Percentiles rank a stretch among this genome's conserved stretches.
phyloP scores from a whole-genome alignment of 2,797 vertebrate species.

The Xenops minutus region DNA sequence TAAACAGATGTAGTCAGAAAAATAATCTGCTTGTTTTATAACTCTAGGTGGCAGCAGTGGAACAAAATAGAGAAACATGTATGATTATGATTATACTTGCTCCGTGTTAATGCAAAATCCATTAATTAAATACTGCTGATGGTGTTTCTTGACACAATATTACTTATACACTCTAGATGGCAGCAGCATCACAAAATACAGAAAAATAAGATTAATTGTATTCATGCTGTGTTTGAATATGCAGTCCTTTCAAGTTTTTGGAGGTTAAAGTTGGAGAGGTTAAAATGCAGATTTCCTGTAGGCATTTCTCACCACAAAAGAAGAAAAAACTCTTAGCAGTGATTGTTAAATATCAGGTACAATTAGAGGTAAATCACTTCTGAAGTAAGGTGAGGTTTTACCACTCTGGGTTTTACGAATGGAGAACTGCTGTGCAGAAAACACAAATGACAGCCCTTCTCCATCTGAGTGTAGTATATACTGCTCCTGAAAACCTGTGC shows the following conservation, averaged over 20 bases:
- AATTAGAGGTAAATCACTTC: neutral
- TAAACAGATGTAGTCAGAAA: neutral
- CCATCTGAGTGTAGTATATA: neutral
- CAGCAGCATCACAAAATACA: conserved; percentile 77
- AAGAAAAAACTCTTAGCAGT: neutral
- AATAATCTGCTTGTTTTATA: neutral
- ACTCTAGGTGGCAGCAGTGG: conserved; percentile 60
- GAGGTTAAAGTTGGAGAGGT: neutral
- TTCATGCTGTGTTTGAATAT: neutral
- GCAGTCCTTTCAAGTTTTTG: neutral
- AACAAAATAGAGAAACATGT: conserved; percentile 21
- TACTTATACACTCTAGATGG: conserved; percentile 76
- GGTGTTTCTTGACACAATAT: neutral
- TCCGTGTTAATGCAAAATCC: neutral
- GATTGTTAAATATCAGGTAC: neutral
- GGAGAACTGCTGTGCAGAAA: neutral
- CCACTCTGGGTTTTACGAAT: neutral
- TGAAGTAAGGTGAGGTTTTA: neutral
- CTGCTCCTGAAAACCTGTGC: neutral
- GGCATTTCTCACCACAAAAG: neutral
- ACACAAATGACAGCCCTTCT: neutral
- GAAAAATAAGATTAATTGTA: neutral
- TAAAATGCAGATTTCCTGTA: neutral
- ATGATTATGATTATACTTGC: neutral
- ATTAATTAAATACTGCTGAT: conserved; percentile 39